Conservation (phyloP, 2,113 vertebrate species). For the Datnioides undecimradiatus region DNA sequence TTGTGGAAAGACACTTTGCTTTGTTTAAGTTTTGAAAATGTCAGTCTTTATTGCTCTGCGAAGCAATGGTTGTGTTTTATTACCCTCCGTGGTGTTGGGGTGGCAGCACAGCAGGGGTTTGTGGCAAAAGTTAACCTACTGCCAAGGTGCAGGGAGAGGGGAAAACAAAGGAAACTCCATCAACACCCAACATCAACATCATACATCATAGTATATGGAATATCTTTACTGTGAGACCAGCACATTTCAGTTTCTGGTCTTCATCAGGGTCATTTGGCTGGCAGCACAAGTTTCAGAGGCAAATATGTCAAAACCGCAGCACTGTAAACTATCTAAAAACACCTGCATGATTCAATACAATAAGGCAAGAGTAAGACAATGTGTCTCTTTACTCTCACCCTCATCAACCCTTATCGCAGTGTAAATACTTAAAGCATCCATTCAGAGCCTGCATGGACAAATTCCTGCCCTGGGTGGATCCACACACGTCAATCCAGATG, state of each 20-base stretch:
- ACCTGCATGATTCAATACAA: not conserved
- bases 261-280: too few species aligned
- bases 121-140: too few species aligned
- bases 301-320: not conserved
- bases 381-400: not conserved
- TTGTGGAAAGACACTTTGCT: constrained; percentile 7
- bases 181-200: too few species aligned
- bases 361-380: not conserved
- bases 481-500: constrained; percentile 20
- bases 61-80: not conserved
- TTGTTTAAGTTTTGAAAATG: constrained; percentile 2
- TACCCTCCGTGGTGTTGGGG: not conserved
- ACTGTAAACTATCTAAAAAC: not conserved
- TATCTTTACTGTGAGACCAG: too few species aligned
- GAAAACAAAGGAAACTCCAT: too few species aligned
- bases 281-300: not conserved
- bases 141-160: too few species aligned
- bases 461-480: constrained; percentile 71
- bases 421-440: constrained; percentile 16
- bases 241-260: too few species aligned
- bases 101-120: not conserved
- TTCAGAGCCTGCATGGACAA: not conserved
- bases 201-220: too few species aligned
- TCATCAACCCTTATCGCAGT: not conserved
- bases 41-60: constrained; percentile 2